Percentiles rank a stretch among this genome's conserved stretches.
These are phyloP conservation scores for Leptura quadrifasciata DNA, from an alignment of 2,888 invertebrate genomes.

Conservation along the genomic window DNA sequence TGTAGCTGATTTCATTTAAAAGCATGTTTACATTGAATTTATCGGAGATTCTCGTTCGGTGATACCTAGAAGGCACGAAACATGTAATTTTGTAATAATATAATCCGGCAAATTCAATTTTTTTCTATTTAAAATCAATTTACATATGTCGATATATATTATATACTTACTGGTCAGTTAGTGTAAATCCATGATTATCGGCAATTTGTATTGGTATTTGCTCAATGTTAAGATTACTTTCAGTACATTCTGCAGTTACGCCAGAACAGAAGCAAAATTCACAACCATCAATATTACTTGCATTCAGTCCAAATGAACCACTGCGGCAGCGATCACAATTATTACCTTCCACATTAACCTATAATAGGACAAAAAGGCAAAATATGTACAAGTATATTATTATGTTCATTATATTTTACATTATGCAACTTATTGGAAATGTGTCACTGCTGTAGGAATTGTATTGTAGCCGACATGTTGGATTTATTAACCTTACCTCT, in stretches of 20 bases:
- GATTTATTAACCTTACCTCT: no score
- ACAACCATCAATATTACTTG: constrained; percentile 85
- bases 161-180: constrained; percentile 77
- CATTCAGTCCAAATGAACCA: constrained; percentile 87
- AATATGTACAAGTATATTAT: background rate
- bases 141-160: background rate
- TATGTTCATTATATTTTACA: background rate
- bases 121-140: background rate
- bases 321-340: constrained; percentile 86
- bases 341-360: constrained; percentile 86
- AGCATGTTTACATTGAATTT: constrained; percentile 76
- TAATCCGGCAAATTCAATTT: no score
- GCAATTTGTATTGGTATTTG: constrained; percentile 81
- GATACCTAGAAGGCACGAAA: constrained; percentile 51
- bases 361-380: constrained; percentile 49
- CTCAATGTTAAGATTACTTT: constrained; percentile 79
- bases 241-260: constrained; percentile 83
- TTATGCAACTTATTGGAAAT: no score
- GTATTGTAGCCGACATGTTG: no score
- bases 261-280: constrained; percentile 92
- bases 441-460: no score
- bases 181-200: constrained; percentile 78
- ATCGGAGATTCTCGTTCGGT: constrained; percentile 71
- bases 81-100: no score
- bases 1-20: constrained; percentile 80